Conservation (phyloP, 1,140 invertebrate species). For the Ladona fulva region DNA sequence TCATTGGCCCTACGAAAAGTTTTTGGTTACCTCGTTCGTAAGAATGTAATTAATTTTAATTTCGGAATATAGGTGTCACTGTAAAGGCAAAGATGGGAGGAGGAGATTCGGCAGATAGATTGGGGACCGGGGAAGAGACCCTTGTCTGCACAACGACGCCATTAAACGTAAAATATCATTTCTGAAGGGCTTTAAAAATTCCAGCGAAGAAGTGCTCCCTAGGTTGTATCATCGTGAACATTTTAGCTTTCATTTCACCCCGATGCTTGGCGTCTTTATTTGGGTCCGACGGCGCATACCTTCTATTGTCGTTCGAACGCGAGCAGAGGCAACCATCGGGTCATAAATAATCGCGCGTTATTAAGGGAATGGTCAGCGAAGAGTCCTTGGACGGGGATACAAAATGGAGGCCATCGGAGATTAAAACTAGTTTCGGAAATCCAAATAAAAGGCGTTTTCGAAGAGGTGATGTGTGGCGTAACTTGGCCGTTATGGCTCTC, state of each 20-base stretch:
- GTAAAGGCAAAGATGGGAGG: neutral
- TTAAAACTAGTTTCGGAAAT: neutral
- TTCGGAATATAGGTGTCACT: neutral
- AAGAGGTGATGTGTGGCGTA: neutral
- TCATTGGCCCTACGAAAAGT: neutral
- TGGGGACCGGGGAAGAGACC: neutral
- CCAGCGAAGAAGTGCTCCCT: neutral
- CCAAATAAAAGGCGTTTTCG: neutral
- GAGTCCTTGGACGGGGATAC: neutral
- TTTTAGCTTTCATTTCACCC: neutral
- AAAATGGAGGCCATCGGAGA: neutral
- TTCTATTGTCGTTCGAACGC: neutral
- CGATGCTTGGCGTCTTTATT: neutral
- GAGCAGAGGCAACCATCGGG: neutral
- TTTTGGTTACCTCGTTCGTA: neutral
- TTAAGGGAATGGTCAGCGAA: neutral
- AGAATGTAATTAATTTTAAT: neutral
- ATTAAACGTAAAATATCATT: conserved; percentile 3
- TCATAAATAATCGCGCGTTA: neutral
- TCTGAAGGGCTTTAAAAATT: conserved; percentile 2
- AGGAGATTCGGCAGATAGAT: neutral
- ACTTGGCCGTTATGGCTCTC: neutral
- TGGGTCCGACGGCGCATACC: neutral
- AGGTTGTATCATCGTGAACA: neutral
- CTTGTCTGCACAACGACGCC: neutral